These are phyloP conservation scores for Rhynchonema sp. DNA, from an alignment of 2,888 invertebrate genomes.

Conservation along the genomic window DNA sequence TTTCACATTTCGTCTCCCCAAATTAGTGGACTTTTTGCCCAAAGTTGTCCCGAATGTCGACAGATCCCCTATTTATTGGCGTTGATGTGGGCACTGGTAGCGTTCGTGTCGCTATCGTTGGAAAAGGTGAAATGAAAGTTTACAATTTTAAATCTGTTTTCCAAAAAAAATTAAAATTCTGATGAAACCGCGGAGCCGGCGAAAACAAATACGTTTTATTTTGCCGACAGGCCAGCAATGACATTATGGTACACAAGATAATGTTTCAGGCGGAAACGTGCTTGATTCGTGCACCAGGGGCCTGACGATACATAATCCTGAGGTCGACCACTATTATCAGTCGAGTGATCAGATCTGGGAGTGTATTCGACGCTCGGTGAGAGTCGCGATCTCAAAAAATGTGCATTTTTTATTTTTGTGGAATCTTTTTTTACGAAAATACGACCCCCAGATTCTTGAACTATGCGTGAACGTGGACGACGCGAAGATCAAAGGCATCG, in stretches of 20 bases:
- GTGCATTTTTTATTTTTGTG: no score
- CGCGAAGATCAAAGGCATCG: slow-evolving; percentile 43
- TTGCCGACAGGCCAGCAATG: no score
- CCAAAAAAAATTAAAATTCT: neutral
- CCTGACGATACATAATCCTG: slow-evolving; percentile 52
- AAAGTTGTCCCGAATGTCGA: neutral
- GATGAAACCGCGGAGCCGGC: no score
- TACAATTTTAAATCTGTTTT: no score
- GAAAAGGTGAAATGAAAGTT: neutral
- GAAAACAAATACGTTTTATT: no score
- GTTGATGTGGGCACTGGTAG: slow-evolving; percentile 86
- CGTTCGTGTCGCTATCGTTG: slow-evolving; percentile 44
- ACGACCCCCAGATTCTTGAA: slow-evolving; percentile 31
- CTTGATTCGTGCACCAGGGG: neutral
- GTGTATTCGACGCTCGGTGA: slow-evolving; percentile 48
- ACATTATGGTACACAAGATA: neutral
- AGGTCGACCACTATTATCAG: slow-evolving; percentile 62
- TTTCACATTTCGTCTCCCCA: neutral
- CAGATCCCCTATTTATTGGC: slow-evolving; percentile 19
- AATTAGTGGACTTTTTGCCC: neutral
- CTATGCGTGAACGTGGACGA: neutral
- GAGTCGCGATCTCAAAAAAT: no score
- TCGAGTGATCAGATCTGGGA: slow-evolving; percentile 73
- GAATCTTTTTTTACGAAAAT: no score
- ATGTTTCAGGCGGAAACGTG: neutral